These are phyloP conservation scores for Melanchra persicariae DNA, from an alignment of 2,888 invertebrate species.

Conservation along the genomic window DNA sequence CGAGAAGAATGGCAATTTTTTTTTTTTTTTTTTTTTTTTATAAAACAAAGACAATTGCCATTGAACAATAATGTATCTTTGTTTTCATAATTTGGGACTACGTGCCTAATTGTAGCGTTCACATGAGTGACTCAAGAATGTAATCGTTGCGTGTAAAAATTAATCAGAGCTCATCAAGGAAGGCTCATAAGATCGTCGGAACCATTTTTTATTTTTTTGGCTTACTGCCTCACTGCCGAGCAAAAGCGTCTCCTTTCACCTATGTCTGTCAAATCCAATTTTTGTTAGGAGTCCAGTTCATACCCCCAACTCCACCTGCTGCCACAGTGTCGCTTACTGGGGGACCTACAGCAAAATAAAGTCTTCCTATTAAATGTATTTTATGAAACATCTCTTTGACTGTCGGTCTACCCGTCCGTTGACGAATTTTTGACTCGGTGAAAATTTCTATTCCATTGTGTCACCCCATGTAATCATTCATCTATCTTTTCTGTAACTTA, in stretches of 20 bases:
- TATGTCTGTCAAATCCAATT: background rate
- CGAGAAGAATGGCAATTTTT: too few species aligned
- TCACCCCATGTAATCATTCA: too few species aligned
- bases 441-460: too few species aligned
- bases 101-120: background rate
- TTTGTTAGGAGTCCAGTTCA: background rate
- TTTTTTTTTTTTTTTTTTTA: too few species aligned
- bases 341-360: background rate
- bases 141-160: constrained; percentile 29
- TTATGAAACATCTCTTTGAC: background rate
- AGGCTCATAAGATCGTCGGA: too few species aligned
- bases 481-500: too few species aligned
- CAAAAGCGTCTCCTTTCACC: background rate
- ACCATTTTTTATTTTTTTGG: background rate
- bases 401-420: too few species aligned
- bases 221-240: too few species aligned
- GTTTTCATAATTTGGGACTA: background rate
- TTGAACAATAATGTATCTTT: background rate
- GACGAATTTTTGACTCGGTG: background rate
- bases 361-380: background rate
- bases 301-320: background rate
- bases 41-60: too few species aligned
- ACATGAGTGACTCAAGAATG: constrained; percentile 1
- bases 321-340: background rate
- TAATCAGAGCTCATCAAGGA: too few species aligned